Evolutionary conservation across 2,113 vertebrate species (phyloP), one percentile per base, ranked within the genome.

Genomic region (Mobula birostris): DNA sequence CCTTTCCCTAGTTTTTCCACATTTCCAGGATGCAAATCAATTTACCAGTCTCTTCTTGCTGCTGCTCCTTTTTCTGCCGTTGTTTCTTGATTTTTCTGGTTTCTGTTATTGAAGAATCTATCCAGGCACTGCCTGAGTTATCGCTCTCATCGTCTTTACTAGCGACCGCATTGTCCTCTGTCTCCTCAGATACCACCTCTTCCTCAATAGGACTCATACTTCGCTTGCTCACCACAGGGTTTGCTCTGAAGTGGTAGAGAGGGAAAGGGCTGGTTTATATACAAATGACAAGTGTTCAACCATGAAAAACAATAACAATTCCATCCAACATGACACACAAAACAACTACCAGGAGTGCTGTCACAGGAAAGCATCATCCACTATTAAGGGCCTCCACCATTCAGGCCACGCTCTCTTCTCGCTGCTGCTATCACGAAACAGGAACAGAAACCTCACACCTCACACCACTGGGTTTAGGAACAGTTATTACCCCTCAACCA

Each of bases 191-290:
- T 95, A 95, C 95, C 0, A 95, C 94, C 91, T 96, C 96, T 95
- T 97, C 97, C 72, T 96, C 96, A 94, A 96, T 96, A 1, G 97
- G 97, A 95, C 98, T 99, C 96, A 98, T 97, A 94, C 97, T 98
- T 95, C 98, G 98, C 95, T 99, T 99, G 94, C 96, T 97, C 32
- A 40, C 70, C 48, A 56, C 12, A 56, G 91, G 91, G 56, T 66
- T 93, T 27, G 91, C 27, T 74, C 91, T 93, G 32, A 48, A 74
- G 56, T 93, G 36, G 36, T 40, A 32, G 2, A 7, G 19, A 15
- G 19, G 72, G 19, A 24, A 24, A 24, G 19, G 72, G 15, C 0
- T 2, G 12, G 68, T 68, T 68, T 68, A 68, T 72, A 72, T 72
- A 19, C 70, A 72, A 72, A 19, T 15, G 72, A 5, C 19, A 14